These are phyloP conservation scores for Sepioteuthis lessoniana DNA, from an alignment of 2,888 invertebrate genomes.

Conservation along the genomic window DNA sequence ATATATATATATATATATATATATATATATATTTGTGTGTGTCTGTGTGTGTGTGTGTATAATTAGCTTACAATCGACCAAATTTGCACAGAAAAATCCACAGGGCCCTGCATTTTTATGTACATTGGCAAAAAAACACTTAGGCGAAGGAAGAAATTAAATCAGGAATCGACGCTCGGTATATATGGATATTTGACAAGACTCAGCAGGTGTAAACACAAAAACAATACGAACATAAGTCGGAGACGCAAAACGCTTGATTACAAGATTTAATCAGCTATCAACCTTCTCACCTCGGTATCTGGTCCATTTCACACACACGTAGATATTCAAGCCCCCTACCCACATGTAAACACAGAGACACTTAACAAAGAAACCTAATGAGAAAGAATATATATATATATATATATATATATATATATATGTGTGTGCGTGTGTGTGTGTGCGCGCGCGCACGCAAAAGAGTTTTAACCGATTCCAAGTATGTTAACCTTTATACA, in stretches of 20 bases:
- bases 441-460: background rate
- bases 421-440: background rate
- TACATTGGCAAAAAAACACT: background rate
- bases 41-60: background rate
- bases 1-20: background rate
- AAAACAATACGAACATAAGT: background rate
- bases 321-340: background rate
- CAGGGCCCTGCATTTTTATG: background rate
- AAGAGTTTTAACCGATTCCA: slow-evolving; percentile 2
- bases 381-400: background rate
- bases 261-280: background rate
- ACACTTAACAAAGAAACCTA: background rate
- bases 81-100: no score
- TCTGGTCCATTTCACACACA: background rate
- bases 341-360: background rate
- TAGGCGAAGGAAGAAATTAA: background rate
- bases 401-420: background rate
- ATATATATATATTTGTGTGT: background rate
- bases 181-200: background rate
- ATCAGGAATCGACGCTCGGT: background rate
- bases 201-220: background rate
- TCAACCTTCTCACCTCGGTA: background rate
- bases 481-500: background rate
- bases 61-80: no score
- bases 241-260: slow-evolving; percentile 7